Percentiles rank a stretch among this genome's conserved stretches.
Evolutionary conservation across 2,888 invertebrate species (phyloP).

Genomic region (Patella ulyssiponensis): DNA sequence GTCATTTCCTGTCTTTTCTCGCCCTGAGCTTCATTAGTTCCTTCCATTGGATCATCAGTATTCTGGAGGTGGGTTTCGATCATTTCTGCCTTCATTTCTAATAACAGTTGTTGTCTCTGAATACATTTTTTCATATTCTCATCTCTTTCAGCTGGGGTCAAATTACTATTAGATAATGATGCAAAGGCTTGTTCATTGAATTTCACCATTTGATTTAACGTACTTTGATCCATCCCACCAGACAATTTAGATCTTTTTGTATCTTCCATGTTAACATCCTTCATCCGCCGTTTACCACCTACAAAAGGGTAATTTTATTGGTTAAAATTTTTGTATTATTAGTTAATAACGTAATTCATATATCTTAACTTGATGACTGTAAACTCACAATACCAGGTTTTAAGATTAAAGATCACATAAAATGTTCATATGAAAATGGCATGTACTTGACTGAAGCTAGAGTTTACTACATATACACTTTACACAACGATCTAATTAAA

Average conservation of each 20-base stretch:
- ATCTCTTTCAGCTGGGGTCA: neutral
- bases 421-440: no score
- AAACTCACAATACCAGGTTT: no score
- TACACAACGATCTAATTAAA: no score
- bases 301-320: no score
- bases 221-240: neutral
- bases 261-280: neutral
- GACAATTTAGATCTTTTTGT: neutral
- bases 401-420: no score
- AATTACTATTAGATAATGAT: neutral
- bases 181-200: neutral
- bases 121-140: constrained; percentile 1
- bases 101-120: neutral
- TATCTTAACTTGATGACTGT: no score
- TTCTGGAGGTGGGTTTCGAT: neutral
- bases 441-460: no score
- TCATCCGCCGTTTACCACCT: neutral
- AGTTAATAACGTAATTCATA: no score
- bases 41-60: constrained; percentile 2
- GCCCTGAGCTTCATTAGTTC: neutral
- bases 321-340: no score
- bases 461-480: no score
- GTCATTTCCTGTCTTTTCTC: neutral
- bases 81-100: constrained; percentile 1
- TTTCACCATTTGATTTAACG: neutral